phyloP scores from a whole-genome alignment of 2,888 invertebrate species.

The Malacosoma neustria region DNA sequence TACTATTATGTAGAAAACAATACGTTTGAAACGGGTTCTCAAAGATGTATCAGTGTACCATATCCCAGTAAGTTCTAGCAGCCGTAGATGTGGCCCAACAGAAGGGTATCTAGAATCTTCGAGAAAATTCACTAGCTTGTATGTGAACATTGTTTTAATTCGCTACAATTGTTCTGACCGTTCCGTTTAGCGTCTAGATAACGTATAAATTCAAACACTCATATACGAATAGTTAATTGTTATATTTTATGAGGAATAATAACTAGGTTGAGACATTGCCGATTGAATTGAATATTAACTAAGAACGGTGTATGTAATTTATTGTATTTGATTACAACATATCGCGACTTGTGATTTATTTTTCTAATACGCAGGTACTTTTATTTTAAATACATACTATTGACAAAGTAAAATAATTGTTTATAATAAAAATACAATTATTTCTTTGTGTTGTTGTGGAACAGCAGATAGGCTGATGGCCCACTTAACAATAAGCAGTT shows the following conservation, averaged over 20 bases:
- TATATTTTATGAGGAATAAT: constrained; percentile 33
- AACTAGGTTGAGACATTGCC: constrained; percentile 21
- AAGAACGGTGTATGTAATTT: constrained; percentile 21
- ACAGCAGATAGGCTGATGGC: no score
- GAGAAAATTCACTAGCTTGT: constrained; percentile 18
- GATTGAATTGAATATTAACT: constrained; percentile 27
- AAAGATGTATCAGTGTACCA: constrained; percentile 30
- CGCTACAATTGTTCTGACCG: background rate
- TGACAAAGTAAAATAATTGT: no score
- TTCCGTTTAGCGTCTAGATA: constrained; percentile 8
- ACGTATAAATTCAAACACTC: constrained; percentile 24
- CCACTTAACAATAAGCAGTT: no score
- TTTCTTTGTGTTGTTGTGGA: no score
- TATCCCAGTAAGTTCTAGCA: constrained; percentile 29
- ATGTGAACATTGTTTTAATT: background rate
- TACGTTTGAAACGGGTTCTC: constrained; percentile 24
- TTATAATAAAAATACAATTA: no score
- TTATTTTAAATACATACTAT: background rate
- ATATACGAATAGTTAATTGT: constrained; percentile 22
- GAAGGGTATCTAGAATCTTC: constrained; percentile 38
- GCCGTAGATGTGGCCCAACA: constrained; percentile 34
- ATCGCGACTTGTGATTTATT: constrained; percentile 1
- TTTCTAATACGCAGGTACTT: background rate
- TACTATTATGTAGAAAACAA: constrained; percentile 27
- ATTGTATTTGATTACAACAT: constrained; percentile 11